These are phyloP conservation scores for Micronycteris hirsuta DNA, from an alignment of 2,113 vertebrate species.

Conservation along the genomic window DNA sequence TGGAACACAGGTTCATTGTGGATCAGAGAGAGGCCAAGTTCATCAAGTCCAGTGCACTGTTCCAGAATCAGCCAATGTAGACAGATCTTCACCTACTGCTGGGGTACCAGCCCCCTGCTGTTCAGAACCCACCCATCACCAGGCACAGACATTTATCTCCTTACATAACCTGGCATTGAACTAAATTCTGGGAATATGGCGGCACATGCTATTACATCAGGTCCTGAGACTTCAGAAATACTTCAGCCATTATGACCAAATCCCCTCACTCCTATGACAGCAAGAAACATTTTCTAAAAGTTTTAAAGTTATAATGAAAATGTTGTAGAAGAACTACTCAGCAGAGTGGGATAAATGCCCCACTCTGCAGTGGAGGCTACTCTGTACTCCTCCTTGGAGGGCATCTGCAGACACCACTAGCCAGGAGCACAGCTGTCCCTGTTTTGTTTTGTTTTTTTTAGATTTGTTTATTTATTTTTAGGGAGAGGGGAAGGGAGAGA, in stretches of 20 bases:
- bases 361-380: accelerated
- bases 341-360: too few species aligned
- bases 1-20: not conserved
- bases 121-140: not conserved
- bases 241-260: not conserved
- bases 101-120: accelerated
- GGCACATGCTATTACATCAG: not conserved
- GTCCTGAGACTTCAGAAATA: not conserved
- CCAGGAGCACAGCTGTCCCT: accelerated
- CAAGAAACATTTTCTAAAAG: not conserved
- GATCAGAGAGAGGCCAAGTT: not conserved
- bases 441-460: too few species aligned
- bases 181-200: not conserved
- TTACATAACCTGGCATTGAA: not conserved
- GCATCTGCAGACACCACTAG: accelerated
- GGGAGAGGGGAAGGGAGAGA: too few species aligned
- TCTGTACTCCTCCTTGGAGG: accelerated
- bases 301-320: not conserved
- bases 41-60: not conserved
- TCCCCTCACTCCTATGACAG: not conserved
- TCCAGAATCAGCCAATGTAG: not conserved
- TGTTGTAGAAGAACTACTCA: not conserved
- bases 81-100: accelerated
- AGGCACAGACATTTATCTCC: not conserved
- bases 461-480: too few species aligned